Base-by-base conservation (phyloP, 1,140 invertebrate genomes). In the Drosophila nikananu region DNA sequence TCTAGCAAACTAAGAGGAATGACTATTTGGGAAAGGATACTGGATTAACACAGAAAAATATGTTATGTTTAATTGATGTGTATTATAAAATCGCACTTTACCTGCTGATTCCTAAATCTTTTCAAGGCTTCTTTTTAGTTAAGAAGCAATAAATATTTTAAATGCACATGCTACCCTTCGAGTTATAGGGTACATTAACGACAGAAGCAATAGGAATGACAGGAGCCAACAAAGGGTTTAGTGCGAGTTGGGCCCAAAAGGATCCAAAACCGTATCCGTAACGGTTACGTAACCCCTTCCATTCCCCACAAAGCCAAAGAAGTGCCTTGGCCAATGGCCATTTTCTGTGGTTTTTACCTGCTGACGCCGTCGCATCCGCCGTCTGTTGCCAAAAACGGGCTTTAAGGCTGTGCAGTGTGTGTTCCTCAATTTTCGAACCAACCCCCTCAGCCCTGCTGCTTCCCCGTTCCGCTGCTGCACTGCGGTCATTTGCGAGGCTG, bases 301-400 rank as follows among this genome's bases (percentile, higher is more conserved):
- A 27, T 30, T 42, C 19, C 27, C 19, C 35, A 15, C 19, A 41
- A 77, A 77, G 75, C 74, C 75, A 77, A 57, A 77, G 74, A 77
- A 77, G 37, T 77, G 64, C 51, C 67, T 62, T 65, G 49, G 41
- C 42, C 57, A 57, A 27, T 77, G 73, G 57, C 63, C 64, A 61
- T 61, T 77, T 77, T 58, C 65, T 42, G 70, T 61, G 55, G 64
- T 39, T 73, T 62, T 60, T 61, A 55, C 32, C 30, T 54, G 19
- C n/a, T 32, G 17, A 21, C 13, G 30, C 27, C n/a, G 27, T 5
- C 6, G 27, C 51, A 19, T 21, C 32, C 23, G 15, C 42, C 32
- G n/a, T 46, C 32, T 44, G 48, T 39, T 67, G 39, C 68, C 48
- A 68, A 73, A 55, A 73, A 72, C 37, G 44, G 35, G 74, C 74